Evolutionary conservation across 2,113 vertebrate genomes (phyloP).

Genomic region (Perca schrenkii): DNA sequence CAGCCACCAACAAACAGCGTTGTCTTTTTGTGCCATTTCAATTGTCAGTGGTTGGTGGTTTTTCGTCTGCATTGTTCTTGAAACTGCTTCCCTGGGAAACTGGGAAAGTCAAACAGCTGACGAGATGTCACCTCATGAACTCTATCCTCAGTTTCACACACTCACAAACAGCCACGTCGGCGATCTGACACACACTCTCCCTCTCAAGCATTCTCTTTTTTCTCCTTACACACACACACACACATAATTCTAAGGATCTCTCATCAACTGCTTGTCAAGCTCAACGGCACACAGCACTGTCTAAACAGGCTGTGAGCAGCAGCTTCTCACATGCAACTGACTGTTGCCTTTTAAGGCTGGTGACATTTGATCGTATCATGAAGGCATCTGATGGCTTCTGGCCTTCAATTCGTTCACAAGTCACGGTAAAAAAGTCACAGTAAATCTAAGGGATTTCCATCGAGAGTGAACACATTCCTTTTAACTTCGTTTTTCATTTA

Average conservation of each 20-base stretch:
- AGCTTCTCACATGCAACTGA: constrained; percentile 35
- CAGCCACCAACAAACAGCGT: constrained; percentile 62
- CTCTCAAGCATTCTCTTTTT: constrained; percentile 51
- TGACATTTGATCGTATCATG: constrained; percentile 63
- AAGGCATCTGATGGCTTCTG: constrained; percentile 42
- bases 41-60: constrained; percentile 68
- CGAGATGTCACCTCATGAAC: constrained; percentile 78
- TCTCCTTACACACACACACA: constrained; percentile 7
- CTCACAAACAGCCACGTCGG: constrained; percentile 66
- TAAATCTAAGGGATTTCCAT: constrained; percentile 52
- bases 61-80: constrained; percentile 72
- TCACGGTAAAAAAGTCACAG: constrained; percentile 26
- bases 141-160: constrained; percentile 69
- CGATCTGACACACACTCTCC: constrained; percentile 59
- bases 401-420: constrained; percentile 24
- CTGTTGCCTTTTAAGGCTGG: constrained; percentile 56
- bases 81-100: constrained; percentile 79
- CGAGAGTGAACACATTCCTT: constrained; percentile 54
- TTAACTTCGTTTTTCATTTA: constrained; percentile 48
- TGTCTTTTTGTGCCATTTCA: constrained; percentile 61
- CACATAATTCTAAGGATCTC: constrained; percentile 53
- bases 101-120: constrained; percentile 84
- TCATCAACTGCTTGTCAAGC: constrained; percentile 69
- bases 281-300: constrained; percentile 55
- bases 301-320: constrained; percentile 65